Conservation (phyloP, 1,140 invertebrate species). For the Bombus picipes region DNA sequence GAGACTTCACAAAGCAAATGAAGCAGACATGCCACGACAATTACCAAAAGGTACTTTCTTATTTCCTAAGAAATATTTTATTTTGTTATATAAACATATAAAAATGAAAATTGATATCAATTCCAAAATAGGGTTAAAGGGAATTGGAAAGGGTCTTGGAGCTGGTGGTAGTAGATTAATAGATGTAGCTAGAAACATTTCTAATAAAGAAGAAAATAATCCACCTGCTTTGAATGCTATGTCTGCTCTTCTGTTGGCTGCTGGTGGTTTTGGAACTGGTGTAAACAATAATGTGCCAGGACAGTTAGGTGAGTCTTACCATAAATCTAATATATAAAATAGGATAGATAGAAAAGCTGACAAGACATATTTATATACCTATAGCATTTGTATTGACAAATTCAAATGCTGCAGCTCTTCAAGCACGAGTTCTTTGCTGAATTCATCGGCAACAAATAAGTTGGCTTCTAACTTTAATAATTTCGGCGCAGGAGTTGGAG, state of each 20-base stretch:
- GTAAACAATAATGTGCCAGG: conserved; percentile 80
- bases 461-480: conserved; percentile 80
- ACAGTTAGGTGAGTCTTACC: conserved; percentile 75
- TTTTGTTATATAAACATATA: not conserved
- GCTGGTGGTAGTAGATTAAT: conserved; percentile 93
- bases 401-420: conserved; percentile 79
- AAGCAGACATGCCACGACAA: conserved; percentile 86
- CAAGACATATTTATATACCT: conserved; percentile 39
- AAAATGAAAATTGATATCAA: not conserved
- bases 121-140: conserved; percentile 85
- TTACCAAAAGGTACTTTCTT: conserved; percentile 89
- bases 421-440: conserved; percentile 79
- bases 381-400: conserved; percentile 79
- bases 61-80: not conserved
- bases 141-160: conserved; percentile 95
- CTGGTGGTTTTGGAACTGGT: conserved; percentile 76
- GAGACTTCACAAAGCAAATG: conserved; percentile 90
- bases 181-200: conserved; percentile 92
- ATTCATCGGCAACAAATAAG: conserved; percentile 79
- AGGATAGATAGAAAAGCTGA: not conserved
- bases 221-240: conserved; percentile 78
- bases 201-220: conserved; percentile 83
- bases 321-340: not conserved
- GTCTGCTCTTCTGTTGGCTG: conserved; percentile 74
- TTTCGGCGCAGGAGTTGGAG: conserved; percentile 76